Percentiles rank a stretch among this genome's conserved stretches.
These are phyloP conservation scores for Zhuqinia jingwanae DNA, from an alignment of 2,888 invertebrate species.

Conservation along the genomic window DNA sequence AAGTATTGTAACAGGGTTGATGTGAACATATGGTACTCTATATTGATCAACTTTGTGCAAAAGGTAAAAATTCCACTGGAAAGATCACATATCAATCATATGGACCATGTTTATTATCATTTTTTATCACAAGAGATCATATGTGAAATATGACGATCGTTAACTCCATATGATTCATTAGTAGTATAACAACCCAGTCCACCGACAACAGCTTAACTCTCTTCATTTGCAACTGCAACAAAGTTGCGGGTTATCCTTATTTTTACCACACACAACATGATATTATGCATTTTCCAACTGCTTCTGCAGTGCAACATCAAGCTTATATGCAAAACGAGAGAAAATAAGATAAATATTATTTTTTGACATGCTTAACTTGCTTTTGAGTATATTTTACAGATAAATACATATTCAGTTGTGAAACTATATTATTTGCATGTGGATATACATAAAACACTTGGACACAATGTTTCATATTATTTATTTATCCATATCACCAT, in stretches of 20 bases:
- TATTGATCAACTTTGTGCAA: slow-evolving; percentile 13
- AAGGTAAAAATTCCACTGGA: background rate
- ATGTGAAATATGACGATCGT: background rate
- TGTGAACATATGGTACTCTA: background rate
- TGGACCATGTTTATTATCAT: slow-evolving; percentile 26
- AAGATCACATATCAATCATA: slow-evolving; percentile 25
- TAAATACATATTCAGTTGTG: no score
- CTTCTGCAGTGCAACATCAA: background rate
- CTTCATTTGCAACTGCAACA: background rate
- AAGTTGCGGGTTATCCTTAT: slow-evolving; percentile 3
- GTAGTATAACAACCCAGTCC: background rate
- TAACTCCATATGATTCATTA: slow-evolving; percentile 27
- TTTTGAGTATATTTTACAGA: no score
- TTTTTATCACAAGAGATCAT: background rate
- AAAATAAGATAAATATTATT: slow-evolving; percentile 30
- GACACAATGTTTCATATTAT: slow-evolving; percentile 42
- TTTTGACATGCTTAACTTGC: no score
- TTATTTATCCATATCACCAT: background rate
- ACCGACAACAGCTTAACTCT: background rate
- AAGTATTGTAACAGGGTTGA: background rate
- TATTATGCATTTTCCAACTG: background rate
- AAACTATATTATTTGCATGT: no score
- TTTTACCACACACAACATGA: background rate
- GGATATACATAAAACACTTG: slow-evolving; percentile 51
- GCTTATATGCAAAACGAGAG: background rate